Conservation (phyloP, 2,113 vertebrate genomes). For the Corydoras sp. region DNA sequence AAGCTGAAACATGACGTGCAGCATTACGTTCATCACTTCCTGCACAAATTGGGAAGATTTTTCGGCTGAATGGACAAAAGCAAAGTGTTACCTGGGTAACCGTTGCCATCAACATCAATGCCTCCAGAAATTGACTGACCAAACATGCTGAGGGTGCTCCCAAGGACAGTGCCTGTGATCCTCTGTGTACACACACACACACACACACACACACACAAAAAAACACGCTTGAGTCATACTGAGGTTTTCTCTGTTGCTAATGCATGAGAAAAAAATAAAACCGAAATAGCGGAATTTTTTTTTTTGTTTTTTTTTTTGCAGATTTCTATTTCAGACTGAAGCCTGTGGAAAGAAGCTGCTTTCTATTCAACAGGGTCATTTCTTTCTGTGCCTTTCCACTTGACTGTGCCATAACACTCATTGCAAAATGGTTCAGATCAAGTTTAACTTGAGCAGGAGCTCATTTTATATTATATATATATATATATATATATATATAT, state of each 20-base stretch:
- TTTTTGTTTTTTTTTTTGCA: too few relatives aligned
- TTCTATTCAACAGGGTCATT: too few relatives aligned
- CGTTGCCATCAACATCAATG: conserved; percentile 78
- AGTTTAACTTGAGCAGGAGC: not conserved
- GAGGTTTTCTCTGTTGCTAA: not conserved
- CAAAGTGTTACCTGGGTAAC: conserved; percentile 69
- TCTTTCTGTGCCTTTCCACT: too few relatives aligned
- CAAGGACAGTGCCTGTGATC: conserved; percentile 68
- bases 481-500: too few relatives aligned
- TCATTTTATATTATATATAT: too few relatives aligned
- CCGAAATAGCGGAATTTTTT: too few relatives aligned
- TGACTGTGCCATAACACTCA: too few relatives aligned
- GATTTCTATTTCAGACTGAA: too few relatives aligned
- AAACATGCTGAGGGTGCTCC: conserved; percentile 73
- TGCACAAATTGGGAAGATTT: not conserved
- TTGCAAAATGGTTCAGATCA: too few relatives aligned
- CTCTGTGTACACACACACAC: conserved; percentile 56
- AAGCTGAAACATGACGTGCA: too few relatives aligned
- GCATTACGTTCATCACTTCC: not conserved
- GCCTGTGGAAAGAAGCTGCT: too few relatives aligned
- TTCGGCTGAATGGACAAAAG: not conserved
- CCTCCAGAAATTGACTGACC: conserved; percentile 79
- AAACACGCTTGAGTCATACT: not conserved
- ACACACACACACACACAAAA: conserved; percentile 15
- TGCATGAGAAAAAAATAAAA: too few relatives aligned